Evolutionary conservation across 2,888 invertebrate species (phyloP).

Genomic region (Chrysotoxum bicinctum): DNA sequence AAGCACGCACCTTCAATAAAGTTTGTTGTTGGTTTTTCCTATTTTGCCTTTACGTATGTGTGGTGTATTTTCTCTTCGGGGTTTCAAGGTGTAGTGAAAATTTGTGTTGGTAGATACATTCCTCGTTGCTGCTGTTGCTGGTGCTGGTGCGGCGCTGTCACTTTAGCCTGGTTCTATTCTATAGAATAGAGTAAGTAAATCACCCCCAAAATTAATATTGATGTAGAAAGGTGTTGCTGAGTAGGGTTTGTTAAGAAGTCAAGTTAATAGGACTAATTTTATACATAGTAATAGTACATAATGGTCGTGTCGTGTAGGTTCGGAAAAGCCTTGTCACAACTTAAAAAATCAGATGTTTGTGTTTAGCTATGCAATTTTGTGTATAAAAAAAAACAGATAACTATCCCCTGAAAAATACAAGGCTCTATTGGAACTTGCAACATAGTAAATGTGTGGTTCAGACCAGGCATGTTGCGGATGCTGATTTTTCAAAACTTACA

Average conservation of each 20-base stretch:
- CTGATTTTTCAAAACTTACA: too few relatives aligned
- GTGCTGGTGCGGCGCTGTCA: conserved; percentile 65
- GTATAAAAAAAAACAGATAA: too few relatives aligned
- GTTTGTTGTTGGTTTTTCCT: conserved; percentile 30
- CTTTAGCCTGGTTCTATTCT: conserved; percentile 54
- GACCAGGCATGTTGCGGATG: too few relatives aligned
- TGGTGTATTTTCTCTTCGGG: conserved; percentile 49
- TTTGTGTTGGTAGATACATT: conserved; percentile 70
- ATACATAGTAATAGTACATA: neutral
- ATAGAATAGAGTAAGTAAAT: conserved; percentile 43
- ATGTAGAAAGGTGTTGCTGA: conserved; percentile 62
- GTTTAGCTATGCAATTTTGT: too few relatives aligned
- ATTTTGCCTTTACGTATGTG: conserved; percentile 35
- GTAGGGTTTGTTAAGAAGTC: neutral
- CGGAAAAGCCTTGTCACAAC: too few relatives aligned
- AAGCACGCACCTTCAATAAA: conserved; percentile 52
- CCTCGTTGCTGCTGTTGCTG: too few relatives aligned
- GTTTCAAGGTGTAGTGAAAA: conserved; percentile 68
- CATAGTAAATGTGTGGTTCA: too few relatives aligned
- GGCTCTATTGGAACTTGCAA: too few relatives aligned
- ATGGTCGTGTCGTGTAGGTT: too few relatives aligned
- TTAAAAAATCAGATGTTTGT: too few relatives aligned
- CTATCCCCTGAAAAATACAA: too few relatives aligned
- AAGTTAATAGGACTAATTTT: neutral
- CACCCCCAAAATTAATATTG: conserved; percentile 47